Conservation (phyloP, 2,888 invertebrate genomes). For the Acanthosepion esculentum region DNA sequence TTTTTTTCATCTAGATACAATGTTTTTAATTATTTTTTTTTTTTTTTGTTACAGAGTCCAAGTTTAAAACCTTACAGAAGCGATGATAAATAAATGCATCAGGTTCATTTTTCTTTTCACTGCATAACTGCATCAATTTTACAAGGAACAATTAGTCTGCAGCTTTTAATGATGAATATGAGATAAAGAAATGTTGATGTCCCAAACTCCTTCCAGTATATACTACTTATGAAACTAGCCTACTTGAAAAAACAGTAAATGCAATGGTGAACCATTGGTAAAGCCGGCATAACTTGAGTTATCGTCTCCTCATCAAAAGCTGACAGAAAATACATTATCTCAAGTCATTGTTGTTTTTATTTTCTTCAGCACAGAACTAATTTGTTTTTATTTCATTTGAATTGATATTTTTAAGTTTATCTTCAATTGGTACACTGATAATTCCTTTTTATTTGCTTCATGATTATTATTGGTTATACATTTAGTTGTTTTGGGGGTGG, state of each 20-base stretch:
- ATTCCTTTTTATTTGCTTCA: neutral
- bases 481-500: neutral
- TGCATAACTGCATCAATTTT: neutral
- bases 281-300: neutral
- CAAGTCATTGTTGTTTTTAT: neutral
- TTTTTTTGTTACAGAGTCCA: constrained; percentile 58
- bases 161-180: neutral
- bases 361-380: neutral
- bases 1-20: neutral
- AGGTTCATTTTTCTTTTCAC: neutral
- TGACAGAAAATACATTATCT: neutral
- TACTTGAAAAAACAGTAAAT: neutral
- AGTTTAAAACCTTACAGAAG: constrained; percentile 65
- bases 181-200: neutral
- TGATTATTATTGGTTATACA: neutral
- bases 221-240: neutral
- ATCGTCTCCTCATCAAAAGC: neutral
- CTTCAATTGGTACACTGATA: no score
- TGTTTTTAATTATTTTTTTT: constrained; percentile 51
- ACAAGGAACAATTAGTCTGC: neutral
- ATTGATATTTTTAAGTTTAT: neutral
- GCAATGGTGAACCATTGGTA: neutral
- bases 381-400: neutral
- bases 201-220: constrained; percentile 9
- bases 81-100: constrained; percentile 55